Base-by-base conservation (phyloP, 2,113 vertebrate genomes). In the Nestor notabilis region DNA sequence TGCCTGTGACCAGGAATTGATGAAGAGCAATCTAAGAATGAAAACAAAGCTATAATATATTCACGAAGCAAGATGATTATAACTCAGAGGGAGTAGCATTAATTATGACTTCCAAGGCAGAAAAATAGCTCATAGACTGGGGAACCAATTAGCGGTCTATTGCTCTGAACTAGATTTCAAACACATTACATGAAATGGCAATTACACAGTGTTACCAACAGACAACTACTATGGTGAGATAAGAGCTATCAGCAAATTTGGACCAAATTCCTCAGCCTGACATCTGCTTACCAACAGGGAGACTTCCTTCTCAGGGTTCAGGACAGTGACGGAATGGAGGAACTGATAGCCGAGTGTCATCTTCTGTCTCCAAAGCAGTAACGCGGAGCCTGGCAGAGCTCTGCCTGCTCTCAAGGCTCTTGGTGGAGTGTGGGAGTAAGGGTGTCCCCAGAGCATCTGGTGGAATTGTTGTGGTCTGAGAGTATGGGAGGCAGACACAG, bases 111-210 rank as follows among this genome's bases (percentile, higher is more conserved):
- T 96, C 82, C 95, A 96, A 80, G 25, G 82, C 87, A 96, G 91
- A 93, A 90, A 91, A 95, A 91, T 94, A 90, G 70, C 87, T 94
- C 87, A 80, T 89, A 95, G 95, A 91, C 94, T 93, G 58, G 78
- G 75, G 75, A 96, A 90, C 90, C 93, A 96, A 91, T 97, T 96
- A 97, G 89, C 17, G 8, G 87, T 89, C 65, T 3, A 91, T 96
- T 88, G 90, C 95, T 94, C 91, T 94, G 93, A 96, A 94, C 93
- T 96, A 86, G 74, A 86, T 97, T 96, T 96, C 95, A 96, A 93
- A 90, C 35, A 9, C 71, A 74, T 79, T 66, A 76, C 82, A 46
- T 93, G 87, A 95, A 96, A 95, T 93, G 87, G 91, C 95, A 96
- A 90, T 96, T 95, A 87, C 55, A 46, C 80, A 72, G 70, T 85